Base-by-base conservation (phyloP, 2,797 vertebrate genomes). In the Anas acuta region DNA sequence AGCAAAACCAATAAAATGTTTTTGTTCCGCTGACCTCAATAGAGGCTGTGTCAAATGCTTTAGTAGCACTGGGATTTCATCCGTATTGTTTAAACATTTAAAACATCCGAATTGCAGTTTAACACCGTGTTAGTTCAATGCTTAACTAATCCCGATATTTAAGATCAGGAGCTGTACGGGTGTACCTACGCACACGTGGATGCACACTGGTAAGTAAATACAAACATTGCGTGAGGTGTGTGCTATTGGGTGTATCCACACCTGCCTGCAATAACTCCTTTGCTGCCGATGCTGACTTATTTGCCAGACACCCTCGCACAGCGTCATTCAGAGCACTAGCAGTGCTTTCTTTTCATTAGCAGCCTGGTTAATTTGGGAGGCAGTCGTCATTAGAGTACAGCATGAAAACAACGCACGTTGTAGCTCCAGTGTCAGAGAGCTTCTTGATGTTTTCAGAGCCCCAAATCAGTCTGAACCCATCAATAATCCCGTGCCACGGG, bases 291-390 rank as follows among this genome's bases (percentile, higher is more conserved):
- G 22, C 95, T 84, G 87, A 89, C 87, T 76, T 90, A 72, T 91
- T 96, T 86, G 93, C 96, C 95, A 97, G 87, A 94, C 60, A 43
- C 21, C 60, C 56, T 54, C 94, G 79, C 84, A 81, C 82, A 89
- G 30, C 88, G 93, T 90, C 88, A 92, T 92, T 92, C 87, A 81
- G 90, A 97, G 61, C 82, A 51, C 92, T 90, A 88, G 82, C 76
- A 70, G 79, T 73, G 73, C 53, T 84, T 91, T 83, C 69, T 93
- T 75, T 92, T 96, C 82, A 93, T 96, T 93, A 96, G 64, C 90
- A 77, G 51, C 64, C 87, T 89, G 60, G 84, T 94, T 97, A 80
- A 96, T 93, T 88, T 76, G 67, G 21, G 30, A 93, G 62, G 69
- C 64, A 30, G 61, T 30, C 53, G 72, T 71, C 81, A 32, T 66